A percentile compares a stretch with the other conserved stretches of the same genome.
These are phyloP conservation scores for Tryphoninae sp. DNA, from an alignment of 2,888 invertebrate genomes.

Conservation along the genomic window DNA sequence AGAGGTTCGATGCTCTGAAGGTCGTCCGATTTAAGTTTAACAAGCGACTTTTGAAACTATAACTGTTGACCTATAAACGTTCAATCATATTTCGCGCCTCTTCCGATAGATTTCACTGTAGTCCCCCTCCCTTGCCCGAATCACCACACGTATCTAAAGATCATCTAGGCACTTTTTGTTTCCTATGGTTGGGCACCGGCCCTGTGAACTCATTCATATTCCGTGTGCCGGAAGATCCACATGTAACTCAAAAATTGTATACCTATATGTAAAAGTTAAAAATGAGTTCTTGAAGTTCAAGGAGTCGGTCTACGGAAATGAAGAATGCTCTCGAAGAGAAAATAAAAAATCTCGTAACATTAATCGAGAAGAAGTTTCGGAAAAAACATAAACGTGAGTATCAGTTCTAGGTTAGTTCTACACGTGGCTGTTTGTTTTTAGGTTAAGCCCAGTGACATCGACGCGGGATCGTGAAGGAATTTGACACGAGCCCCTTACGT, in stretches of 20 bases:
- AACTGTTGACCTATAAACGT: too few relatives aligned
- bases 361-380: constrained; percentile 13
- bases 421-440: neutral
- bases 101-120: too few relatives aligned
- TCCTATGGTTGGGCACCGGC: too few relatives aligned
- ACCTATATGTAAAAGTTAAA: neutral
- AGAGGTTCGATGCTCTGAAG: too few relatives aligned
- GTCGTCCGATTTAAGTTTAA: too few relatives aligned
- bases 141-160: too few relatives aligned
- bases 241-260: neutral
- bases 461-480: neutral
- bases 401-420: constrained; percentile 2
- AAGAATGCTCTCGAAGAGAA: constrained; percentile 20
- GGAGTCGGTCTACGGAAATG: constrained; percentile 3
- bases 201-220: too few relatives aligned
- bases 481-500: constrained; percentile 20
- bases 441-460: constrained; percentile 5
- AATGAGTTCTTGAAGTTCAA: constrained; percentile 21
- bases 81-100: too few relatives aligned
- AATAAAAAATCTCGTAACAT: constrained; percentile 7
- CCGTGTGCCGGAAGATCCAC: too few relatives aligned
- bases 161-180: too few relatives aligned
- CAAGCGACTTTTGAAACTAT: too few relatives aligned
- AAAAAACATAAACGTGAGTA: constrained; percentile 27
- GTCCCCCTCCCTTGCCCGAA: too few relatives aligned